phyloP scores from a whole-genome alignment of 2,797 vertebrate species.

The Corythornis leucogaster region DNA sequence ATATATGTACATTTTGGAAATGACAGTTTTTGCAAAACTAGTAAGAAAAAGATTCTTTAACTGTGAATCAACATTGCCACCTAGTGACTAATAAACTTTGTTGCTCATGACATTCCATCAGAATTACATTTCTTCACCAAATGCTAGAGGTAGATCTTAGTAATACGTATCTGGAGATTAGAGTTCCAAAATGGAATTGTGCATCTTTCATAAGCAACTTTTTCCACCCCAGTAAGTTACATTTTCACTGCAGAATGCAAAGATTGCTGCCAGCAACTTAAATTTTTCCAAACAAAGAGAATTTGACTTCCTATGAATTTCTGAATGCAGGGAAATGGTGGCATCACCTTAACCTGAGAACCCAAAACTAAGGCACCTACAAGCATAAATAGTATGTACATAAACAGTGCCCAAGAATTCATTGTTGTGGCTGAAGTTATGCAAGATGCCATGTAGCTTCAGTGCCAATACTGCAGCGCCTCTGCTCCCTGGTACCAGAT shows the following conservation, averaged over 20 bases:
- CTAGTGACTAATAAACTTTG: constrained; percentile 46
- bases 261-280: background rate
- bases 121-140: background rate
- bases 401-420: background rate
- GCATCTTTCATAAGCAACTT: background rate
- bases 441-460: background rate
- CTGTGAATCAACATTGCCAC: constrained; percentile 52
- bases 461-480: background rate
- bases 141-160: background rate
- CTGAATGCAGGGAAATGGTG: background rate
- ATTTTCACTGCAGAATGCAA: background rate
- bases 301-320: background rate
- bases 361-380: background rate
- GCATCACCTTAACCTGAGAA: rapidly evolving
- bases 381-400: background rate
- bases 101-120: background rate
- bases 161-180: background rate
- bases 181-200: background rate
- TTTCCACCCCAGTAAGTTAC: rapidly evolving
- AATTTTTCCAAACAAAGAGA: background rate
- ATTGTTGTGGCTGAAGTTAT: background rate
- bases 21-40: background rate
- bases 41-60: background rate
- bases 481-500: background rate
- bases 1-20: constrained; percentile 13